A percentile compares a stretch with the other conserved stretches of the same genome.
Conservation (phyloP, 2,113 vertebrate species). For the Delphinus delphis region DNA sequence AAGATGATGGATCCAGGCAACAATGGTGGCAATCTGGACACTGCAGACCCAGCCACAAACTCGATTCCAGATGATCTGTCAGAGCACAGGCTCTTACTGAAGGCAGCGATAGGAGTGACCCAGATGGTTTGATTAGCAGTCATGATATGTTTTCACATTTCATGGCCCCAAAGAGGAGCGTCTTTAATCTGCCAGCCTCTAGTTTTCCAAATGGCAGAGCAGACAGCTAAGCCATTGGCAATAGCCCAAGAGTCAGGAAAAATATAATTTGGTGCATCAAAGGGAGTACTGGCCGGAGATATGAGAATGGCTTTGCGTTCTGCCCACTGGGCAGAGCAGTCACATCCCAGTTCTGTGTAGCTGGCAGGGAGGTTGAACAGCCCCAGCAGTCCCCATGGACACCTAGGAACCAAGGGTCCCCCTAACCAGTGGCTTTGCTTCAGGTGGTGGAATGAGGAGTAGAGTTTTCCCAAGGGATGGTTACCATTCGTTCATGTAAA, state of each 20-base stretch:
- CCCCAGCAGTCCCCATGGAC: background rate
- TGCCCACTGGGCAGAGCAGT: background rate
- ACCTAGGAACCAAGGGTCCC: background rate
- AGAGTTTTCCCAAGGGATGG: background rate
- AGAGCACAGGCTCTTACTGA: background rate
- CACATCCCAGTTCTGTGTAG: background rate
- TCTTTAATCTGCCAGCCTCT: constrained; percentile 49
- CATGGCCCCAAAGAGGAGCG: background rate
- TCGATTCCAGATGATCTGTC: background rate
- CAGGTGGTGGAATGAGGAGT: background rate
- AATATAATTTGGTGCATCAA: constrained; percentile 45
- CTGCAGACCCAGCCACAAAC: background rate
- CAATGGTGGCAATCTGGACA: background rate
- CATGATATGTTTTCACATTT: constrained; percentile 35
- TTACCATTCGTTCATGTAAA: background rate
- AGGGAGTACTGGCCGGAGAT: background rate
- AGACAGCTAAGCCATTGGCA: constrained; percentile 33
- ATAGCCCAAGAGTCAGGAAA: background rate
- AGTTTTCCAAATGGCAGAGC: constrained; percentile 58
- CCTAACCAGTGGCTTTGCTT: background rate
- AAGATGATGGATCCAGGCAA: background rate
- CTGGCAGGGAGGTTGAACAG: background rate
- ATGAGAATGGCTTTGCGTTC: background rate
- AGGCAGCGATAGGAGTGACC: background rate
- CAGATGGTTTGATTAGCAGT: constrained; percentile 59